Conservation (phyloP, 2,113 vertebrate species). For the Barnardius zonarius region DNA sequence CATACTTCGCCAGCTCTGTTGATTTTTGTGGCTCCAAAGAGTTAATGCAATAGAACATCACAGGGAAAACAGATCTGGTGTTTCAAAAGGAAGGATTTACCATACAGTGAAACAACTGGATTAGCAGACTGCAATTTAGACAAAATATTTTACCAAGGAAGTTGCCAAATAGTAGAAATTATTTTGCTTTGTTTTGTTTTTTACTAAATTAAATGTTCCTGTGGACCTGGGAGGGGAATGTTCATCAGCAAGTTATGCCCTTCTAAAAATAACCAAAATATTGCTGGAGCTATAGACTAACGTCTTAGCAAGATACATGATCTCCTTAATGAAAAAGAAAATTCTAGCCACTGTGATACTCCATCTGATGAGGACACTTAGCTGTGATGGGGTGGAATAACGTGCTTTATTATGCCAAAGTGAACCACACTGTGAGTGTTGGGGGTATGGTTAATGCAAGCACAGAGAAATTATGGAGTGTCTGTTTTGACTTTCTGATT, state of each 20-base stretch:
- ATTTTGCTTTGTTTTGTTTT: background rate
- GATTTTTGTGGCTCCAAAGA: background rate
- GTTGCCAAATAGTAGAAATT: background rate
- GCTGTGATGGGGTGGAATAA: conserved; percentile 17
- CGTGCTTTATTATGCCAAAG: conserved; percentile 24
- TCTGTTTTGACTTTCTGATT: conserved; percentile 48
- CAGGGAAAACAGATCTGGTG: background rate
- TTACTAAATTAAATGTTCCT: background rate
- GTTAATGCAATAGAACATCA: background rate
- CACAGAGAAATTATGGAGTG: conserved; percentile 27
- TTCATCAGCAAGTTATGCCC: background rate
- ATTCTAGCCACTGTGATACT: background rate
- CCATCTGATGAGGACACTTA: conserved; percentile 44
- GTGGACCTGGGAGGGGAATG: background rate
- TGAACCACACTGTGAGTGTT: background rate
- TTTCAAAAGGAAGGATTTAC: background rate
- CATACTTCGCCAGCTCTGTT: background rate
- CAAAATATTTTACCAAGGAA: background rate
- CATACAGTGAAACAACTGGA: background rate
- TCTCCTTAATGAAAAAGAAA: conserved; percentile 25
- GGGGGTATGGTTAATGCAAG: conserved; percentile 17
- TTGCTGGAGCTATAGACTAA: background rate
- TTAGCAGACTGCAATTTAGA: background rate
- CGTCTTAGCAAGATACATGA: background rate
- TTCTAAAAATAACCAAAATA: background rate